Conservation (phyloP, 2,888 invertebrate genomes). For the Tribolium freemani region DNA sequence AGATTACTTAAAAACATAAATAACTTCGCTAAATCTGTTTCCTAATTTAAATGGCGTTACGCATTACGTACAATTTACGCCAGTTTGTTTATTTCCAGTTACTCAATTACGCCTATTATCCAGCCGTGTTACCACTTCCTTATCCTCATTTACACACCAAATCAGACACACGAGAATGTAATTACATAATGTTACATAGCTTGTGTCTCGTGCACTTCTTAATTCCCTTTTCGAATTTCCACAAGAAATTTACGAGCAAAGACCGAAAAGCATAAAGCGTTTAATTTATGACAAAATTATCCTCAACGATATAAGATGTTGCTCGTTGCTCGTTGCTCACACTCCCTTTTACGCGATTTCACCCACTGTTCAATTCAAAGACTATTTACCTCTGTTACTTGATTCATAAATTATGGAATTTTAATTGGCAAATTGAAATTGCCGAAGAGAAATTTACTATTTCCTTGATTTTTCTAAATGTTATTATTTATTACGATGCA, state of each 20-base stretch:
- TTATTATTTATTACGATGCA: too few relatives aligned
- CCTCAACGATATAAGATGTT: constrained; percentile 22
- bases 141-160: constrained; percentile 18
- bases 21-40: constrained; percentile 61
- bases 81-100: constrained; percentile 49
- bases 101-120: constrained; percentile 43
- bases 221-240: constrained; percentile 8
- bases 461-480: too few relatives aligned
- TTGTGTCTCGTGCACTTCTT: constrained; percentile 10
- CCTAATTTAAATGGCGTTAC: constrained; percentile 58
- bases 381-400: constrained; percentile 23
- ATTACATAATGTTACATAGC: constrained; percentile 19
- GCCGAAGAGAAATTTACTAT: too few relatives aligned
- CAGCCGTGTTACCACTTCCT: constrained; percentile 33
- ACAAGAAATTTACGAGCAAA: constrained; percentile 21
- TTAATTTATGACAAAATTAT: constrained; percentile 38
- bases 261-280: constrained; percentile 27
- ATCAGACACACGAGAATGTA: constrained; percentile 28
- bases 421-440: background rate
- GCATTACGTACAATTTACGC: constrained; percentile 51
- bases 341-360: constrained; percentile 24
- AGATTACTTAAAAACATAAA: constrained; percentile 62
- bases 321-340: too few relatives aligned
- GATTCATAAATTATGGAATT: background rate
- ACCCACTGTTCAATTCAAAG: constrained; percentile 18